Evolutionary conservation across 1,140 invertebrate species (phyloP), one percentile per base, ranked within the genome.

Genomic region (Ridgeia piscesae): DNA sequence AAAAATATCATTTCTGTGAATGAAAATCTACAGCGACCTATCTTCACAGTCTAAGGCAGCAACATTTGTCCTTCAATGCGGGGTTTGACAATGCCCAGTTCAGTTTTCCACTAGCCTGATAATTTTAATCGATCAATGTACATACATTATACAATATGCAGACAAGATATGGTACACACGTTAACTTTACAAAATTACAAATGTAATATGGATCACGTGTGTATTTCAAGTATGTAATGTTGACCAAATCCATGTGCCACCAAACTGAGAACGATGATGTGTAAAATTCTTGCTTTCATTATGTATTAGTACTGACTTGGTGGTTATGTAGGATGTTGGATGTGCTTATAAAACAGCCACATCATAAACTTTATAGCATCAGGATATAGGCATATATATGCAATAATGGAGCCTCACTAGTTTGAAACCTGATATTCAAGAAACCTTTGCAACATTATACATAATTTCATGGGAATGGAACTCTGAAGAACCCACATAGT

Each of bases 1-100:
- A 77, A 77, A 77, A 77, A 77, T 77, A 77, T 77, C 58, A 77
- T 77, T 77, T 77, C 58, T 77, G 17, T 77, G 58, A 77, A 77
- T 77, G 58, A 77, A 77, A 77, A 77, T 21, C 58, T 77, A 77
- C 27, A 77, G 8, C 27, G 17, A 31, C 42, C 58, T 4, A 1
- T 77, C 58, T 21, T 0, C 17, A 42, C 42, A 77, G 58, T 31
- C 2, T 31, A 17, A 77, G 6, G 58, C 27, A 27, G 14, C 58
- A 77, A 77, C 0, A 77, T 77, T 42, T 42, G 11, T 77, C 2
- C 58, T 31, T 77, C 58, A 77, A 42, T 42, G 42, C 42, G 11
- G 4, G 42, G 42, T 77, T 31, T 77, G 17, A 27, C 58, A 77
- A 77, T 77, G 58, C 58, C 58, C 58, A 77, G 27, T 27, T 77